These are phyloP conservation scores for Phymatocera aterrima DNA, from an alignment of 2,888 invertebrate genomes.

Conservation along the genomic window DNA sequence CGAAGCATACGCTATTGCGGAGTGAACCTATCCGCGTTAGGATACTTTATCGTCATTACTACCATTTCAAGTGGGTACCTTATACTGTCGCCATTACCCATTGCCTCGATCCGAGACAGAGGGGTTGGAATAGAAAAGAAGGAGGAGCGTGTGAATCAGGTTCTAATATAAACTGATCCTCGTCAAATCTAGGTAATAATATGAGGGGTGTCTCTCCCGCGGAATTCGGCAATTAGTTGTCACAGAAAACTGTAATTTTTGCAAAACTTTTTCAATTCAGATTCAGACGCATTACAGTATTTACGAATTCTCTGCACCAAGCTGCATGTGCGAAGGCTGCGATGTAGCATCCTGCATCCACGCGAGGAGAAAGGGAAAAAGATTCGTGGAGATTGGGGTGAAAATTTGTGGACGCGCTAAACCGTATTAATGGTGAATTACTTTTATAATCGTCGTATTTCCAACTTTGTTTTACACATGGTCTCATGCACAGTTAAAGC, in stretches of 20 bases:
- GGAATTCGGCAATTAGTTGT: too few species aligned
- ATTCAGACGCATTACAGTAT: too few species aligned
- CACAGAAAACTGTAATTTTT: too few species aligned
- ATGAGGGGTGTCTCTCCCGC: not conserved
- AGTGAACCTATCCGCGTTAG: constrained; percentile 13
- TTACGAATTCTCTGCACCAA: too few species aligned
- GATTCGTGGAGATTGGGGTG: not conserved
- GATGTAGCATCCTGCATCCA: not conserved
- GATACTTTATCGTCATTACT: constrained; percentile 25
- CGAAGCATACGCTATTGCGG: not conserved
- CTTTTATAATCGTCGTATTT: constrained; percentile 41
- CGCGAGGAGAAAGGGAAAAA: not conserved
- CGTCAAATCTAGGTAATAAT: not conserved
- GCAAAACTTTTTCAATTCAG: not conserved
- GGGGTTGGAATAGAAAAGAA: not conserved
- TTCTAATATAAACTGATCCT: not conserved
- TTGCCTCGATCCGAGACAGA: not conserved
- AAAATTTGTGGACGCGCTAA: constrained; percentile 19
- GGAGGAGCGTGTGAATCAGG: not conserved
- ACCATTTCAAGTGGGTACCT: too few species aligned
- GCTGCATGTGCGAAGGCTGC: too few species aligned
- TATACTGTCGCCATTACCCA: not conserved
- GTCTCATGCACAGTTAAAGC: not conserved
- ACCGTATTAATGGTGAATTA: constrained; percentile 43
- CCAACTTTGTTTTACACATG: constrained; percentile 26